Conservation (phyloP, 2,797 vertebrate genomes). For the Rhinella marina region DNA sequence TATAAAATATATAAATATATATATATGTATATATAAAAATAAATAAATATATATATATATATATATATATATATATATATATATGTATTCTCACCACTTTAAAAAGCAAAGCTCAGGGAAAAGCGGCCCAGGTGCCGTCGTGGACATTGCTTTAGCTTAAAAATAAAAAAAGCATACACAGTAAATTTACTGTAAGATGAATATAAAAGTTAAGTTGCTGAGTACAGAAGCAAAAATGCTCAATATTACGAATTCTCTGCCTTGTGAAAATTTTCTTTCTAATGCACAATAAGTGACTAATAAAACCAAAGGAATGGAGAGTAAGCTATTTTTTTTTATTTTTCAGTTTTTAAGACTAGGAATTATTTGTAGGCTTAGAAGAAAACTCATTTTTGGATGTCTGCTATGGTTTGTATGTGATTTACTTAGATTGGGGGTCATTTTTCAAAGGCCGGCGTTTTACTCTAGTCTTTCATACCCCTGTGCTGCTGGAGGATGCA, state of each 20-base stretch:
- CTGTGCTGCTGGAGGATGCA: no score
- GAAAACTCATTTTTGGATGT: neutral
- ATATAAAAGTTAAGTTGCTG: constrained; percentile 61
- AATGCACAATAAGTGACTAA: constrained; percentile 56
- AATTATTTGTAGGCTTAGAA: constrained; percentile 12
- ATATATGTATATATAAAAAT: neutral
- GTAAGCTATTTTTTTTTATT: constrained; percentile 48
- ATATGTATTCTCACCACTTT: neutral
- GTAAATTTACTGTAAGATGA: constrained; percentile 52
- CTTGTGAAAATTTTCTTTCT: constrained; percentile 49
- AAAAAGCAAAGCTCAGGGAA: constrained; percentile 55
- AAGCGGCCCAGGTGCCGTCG: constrained; percentile 39
- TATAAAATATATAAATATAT: neutral
- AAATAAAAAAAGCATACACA: constrained; percentile 61
- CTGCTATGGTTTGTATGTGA: neutral
- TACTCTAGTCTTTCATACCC: no score
- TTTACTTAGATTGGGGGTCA: neutral
- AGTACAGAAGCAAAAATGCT: constrained; percentile 45
- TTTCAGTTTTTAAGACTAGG: constrained; percentile 23
- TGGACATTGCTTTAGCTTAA: constrained; percentile 52
- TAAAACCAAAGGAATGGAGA: constrained; percentile 39
- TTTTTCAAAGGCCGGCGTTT: no score
- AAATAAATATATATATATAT: neutral
- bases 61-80: neutral
- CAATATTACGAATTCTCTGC: constrained; percentile 45